Conservation (phyloP, 2,797 vertebrate genomes). For the Molossus alvarezi region DNA sequence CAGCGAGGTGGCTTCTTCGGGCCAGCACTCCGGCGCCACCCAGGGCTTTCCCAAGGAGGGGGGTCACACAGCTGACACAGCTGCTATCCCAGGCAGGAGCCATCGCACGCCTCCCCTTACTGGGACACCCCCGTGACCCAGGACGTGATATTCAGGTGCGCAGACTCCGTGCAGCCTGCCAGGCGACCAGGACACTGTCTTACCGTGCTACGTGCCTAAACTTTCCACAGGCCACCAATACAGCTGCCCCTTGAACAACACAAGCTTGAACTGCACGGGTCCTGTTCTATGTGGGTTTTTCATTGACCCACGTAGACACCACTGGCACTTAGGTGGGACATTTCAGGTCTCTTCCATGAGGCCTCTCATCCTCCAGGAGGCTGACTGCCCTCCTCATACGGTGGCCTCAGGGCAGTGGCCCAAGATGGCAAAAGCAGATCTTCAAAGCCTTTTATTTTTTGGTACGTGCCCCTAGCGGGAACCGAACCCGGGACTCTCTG, state of each 20-base stretch:
- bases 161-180: background rate
- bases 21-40: background rate
- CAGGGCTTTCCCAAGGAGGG: background rate
- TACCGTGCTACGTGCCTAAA: background rate
- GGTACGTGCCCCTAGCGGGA: too few relatives aligned
- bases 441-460: background rate
- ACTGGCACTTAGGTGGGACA: background rate
- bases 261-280: background rate
- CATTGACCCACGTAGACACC: background rate
- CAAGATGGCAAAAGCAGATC: background rate
- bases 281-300: background rate
- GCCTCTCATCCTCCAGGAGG: background rate
- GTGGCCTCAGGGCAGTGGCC: background rate
- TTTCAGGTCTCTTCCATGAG: background rate
- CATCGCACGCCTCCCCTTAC: background rate
- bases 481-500: too few relatives aligned
- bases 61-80: background rate
- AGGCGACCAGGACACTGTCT: background rate
- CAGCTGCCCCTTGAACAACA: background rate
- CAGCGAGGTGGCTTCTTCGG: background rate
- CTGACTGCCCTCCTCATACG: background rate
- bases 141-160: background rate
- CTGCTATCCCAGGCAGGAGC: background rate
- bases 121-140: too few relatives aligned
- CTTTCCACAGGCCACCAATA: background rate